Evolutionary conservation across 2,113 vertebrate species (phyloP), one percentile per base, ranked within the genome.

Genomic region (Melozone crissalis): DNA sequence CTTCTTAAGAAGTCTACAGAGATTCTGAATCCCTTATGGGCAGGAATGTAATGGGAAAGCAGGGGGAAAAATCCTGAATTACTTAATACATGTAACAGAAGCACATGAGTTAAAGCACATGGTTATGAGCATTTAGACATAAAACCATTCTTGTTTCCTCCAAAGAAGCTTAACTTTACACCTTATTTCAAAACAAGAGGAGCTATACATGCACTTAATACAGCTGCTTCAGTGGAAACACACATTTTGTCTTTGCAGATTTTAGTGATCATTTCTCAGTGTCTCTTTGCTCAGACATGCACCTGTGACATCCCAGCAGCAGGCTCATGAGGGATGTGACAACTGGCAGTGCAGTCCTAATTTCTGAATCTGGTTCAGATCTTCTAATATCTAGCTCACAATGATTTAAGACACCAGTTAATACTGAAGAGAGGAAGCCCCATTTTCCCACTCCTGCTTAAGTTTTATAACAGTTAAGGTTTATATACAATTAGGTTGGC

Each of bases 401-500:
- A 5, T 41, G 17, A 24, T 35, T 7, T 43, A 88, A 66, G 37
- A 58, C 2, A 23, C 21, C 0, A 0, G 4, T 46, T 73, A 20
- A 35, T 75, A 57, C 13, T 49, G 31, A 71, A 78, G n/a, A 24
- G 5, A 2, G 1, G 51, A 43, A 61, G 21, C 85, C n/a, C 22
- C n/a, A n/a, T 49, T 91, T 87, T 78, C 16, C 15, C 4, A 22
- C 73, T 75, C 8, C 41, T 92, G 13, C 23, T 76, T 72, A 66
- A 46, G 27, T 54, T 80, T 84, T 73, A 3, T 35, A 76, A 54
- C 20, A 37, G 2, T 35, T 43, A 39, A 68, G 10, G 22, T 20
- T 90, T 80, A 13, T 47, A 12, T 39, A 41, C 20, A 47, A 4
- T 35, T 49, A 62, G 4, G 3, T 46, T 95, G 58, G 12, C 22